A percentile compares a stretch with the other conserved stretches of the same genome.
Conservation (phyloP, 2,888 invertebrate species). For the Vesta saturnalis region DNA sequence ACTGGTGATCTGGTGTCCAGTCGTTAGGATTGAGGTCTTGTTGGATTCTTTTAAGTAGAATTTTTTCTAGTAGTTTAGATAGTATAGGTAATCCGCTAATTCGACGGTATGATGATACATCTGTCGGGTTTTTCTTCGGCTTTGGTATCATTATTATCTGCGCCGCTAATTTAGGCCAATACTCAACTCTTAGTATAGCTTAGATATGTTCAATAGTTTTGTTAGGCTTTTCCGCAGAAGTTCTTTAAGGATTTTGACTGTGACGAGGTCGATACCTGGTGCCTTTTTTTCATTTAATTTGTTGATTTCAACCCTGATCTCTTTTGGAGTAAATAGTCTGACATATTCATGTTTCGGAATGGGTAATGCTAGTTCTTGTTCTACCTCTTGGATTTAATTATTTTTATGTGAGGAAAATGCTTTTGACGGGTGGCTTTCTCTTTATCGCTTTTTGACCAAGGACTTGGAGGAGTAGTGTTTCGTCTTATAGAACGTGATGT, state of each 20-base stretch:
- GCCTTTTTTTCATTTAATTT: no score
- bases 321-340: background rate
- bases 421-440: background rate
- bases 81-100: background rate
- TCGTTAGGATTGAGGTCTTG: no score
- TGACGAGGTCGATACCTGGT: no score
- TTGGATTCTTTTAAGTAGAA: no score
- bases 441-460: background rate
- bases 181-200: no score
- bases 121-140: no score
- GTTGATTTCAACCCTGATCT: background rate
- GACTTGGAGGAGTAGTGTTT: background rate
- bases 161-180: no score
- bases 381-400: no score
- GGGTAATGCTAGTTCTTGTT: background rate
- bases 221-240: background rate
- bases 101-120: background rate
- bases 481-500: background rate
- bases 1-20: no score
- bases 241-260: background rate
- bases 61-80: background rate
- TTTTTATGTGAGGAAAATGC: background rate
- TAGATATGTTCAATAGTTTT: background rate
- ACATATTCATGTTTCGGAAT: background rate
- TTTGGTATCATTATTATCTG: background rate